phyloP scores from a whole-genome alignment of 2,888 invertebrate species.

The Villa cingulata region DNA sequence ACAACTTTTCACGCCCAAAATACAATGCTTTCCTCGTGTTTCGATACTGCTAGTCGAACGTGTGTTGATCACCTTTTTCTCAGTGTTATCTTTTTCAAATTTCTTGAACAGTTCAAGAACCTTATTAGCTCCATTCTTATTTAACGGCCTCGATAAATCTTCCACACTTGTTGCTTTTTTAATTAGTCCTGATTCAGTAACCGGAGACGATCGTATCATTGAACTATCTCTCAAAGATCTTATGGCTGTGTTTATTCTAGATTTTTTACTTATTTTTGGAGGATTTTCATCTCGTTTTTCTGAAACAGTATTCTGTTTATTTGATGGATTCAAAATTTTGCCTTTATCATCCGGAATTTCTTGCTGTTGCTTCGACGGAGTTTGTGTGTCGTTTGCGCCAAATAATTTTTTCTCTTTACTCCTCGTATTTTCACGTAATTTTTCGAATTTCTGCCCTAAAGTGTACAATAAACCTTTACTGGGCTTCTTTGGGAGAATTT shows the following conservation, averaged over 20 bases:
- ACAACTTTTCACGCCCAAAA: slow-evolving; percentile 23
- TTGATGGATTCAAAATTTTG: slow-evolving; percentile 4
- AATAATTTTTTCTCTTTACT: slow-evolving; percentile 36
- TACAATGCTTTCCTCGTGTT: slow-evolving; percentile 24
- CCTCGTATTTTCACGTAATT: slow-evolving; percentile 43
- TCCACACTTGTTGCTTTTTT: slow-evolving; percentile 61
- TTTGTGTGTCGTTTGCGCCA: not conserved
- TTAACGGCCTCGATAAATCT: slow-evolving; percentile 44
- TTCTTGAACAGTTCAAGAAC: slow-evolving; percentile 66
- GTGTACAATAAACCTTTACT: slow-evolving; percentile 52
- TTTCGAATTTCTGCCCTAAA: slow-evolving; percentile 64
- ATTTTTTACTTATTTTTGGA: slow-evolving; percentile 24
- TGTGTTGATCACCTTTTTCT: slow-evolving; percentile 26
- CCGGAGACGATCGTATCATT: slow-evolving; percentile 42
- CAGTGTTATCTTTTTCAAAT: slow-evolving; percentile 47
- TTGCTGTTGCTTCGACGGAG: slow-evolving; percentile 11
- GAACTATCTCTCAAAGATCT: slow-evolving; percentile 52
- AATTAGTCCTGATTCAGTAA: slow-evolving; percentile 52
- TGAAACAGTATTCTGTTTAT: slow-evolving; percentile 17
- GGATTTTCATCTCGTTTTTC: slow-evolving; percentile 16
- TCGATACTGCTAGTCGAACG: slow-evolving; percentile 34
- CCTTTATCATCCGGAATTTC: too few species aligned
- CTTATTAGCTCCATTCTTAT: slow-evolving; percentile 55
- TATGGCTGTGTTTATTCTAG: slow-evolving; percentile 41
- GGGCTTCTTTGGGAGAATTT: slow-evolving; percentile 45